Conservation (phyloP, 1,140 invertebrate species). For the Tetraneura akinire region DNA sequence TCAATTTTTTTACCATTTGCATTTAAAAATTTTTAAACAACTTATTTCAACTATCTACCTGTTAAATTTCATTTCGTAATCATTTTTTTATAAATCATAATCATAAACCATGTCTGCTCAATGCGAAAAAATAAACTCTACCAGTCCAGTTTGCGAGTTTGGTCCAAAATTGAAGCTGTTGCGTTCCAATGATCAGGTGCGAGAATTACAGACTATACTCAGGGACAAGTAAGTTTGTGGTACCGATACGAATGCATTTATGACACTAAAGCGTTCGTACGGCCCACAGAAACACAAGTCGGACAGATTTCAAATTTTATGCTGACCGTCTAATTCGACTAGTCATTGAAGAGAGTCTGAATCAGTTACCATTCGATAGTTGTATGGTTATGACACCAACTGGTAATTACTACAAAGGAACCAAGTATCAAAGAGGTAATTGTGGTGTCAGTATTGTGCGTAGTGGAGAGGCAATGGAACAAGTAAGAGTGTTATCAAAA, state of each 20-base stretch:
- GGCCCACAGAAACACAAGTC: conserved; percentile 75
- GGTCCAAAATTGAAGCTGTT: conserved; percentile 80
- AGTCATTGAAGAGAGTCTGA: conserved; percentile 97
- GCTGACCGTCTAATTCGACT: conserved; percentile 91
- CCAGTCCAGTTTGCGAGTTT: conserved; percentile 63
- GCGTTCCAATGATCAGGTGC: conserved; percentile 82
- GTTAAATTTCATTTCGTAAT: neutral
- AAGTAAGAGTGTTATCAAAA: conserved; percentile 62
- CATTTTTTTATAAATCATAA: neutral
- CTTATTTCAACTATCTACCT: too few relatives aligned
- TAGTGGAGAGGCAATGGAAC: conserved; percentile 97
- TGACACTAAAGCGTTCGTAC: conserved; percentile 6
- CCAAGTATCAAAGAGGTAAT: conserved; percentile 93
- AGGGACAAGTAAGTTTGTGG: conserved; percentile 79
- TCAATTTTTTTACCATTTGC: neutral
- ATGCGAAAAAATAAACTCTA: conserved; percentile 51
- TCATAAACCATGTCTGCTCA: conserved; percentile 43
- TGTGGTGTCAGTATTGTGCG: conserved; percentile 92
- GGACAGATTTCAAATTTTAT: conserved; percentile 98
- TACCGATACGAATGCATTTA: neutral
- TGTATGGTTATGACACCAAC: conserved; percentile 91
- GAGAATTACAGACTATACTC: conserved; percentile 92
- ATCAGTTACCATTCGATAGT: conserved; percentile 91
- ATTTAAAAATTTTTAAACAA: neutral
- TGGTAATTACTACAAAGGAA: conserved; percentile 83